A percentile compares a stretch with the other conserved stretches of the same genome.
Conservation (phyloP, 2,113 vertebrate species). For the Solea senegalensis region DNA sequence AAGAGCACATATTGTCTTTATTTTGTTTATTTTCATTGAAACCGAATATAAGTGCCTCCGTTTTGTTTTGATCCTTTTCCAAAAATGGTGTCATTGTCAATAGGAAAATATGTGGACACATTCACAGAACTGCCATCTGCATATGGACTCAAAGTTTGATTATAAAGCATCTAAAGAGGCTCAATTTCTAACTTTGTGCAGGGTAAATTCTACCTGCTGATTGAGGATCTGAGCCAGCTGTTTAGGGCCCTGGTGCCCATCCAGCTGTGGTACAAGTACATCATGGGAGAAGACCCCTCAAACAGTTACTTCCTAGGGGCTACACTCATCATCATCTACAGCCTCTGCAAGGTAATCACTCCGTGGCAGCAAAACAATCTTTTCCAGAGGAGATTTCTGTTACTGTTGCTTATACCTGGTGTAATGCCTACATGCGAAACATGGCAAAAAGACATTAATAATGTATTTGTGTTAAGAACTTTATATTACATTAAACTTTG, state of each 20-base stretch:
- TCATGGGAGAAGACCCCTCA: slow-evolving; percentile 94
- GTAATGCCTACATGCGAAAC: too few species aligned
- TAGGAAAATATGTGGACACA: not conserved
- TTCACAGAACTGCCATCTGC: not conserved
- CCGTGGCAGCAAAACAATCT: not conserved
- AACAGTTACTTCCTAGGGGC: slow-evolving; percentile 95
- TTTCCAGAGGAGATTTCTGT: too few species aligned
- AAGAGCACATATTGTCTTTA: slow-evolving; percentile 14
- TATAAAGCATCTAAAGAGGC: not conserved
- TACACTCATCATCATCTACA: slow-evolving; percentile 92
- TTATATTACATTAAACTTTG: too few species aligned
- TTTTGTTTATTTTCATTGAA: slow-evolving; percentile 4
- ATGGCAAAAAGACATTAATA: too few species aligned
- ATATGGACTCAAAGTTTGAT: not conserved
- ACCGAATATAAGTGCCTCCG: not conserved
- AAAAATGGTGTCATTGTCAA: not conserved
- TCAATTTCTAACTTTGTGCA: slow-evolving; percentile 64
- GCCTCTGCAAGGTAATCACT: slow-evolving; percentile 90
- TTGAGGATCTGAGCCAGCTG: slow-evolving; percentile 97
- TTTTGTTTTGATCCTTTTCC: not conserved
- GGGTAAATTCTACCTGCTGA: slow-evolving; percentile 96
- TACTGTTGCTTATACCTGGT: too few species aligned
- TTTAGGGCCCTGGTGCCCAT: slow-evolving; percentile 95
- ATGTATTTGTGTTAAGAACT: too few species aligned
- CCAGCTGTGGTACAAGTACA: slow-evolving; percentile 99